Base-by-base conservation (phyloP, 2,113 vertebrate genomes). In the Callorhinus ursinus region DNA sequence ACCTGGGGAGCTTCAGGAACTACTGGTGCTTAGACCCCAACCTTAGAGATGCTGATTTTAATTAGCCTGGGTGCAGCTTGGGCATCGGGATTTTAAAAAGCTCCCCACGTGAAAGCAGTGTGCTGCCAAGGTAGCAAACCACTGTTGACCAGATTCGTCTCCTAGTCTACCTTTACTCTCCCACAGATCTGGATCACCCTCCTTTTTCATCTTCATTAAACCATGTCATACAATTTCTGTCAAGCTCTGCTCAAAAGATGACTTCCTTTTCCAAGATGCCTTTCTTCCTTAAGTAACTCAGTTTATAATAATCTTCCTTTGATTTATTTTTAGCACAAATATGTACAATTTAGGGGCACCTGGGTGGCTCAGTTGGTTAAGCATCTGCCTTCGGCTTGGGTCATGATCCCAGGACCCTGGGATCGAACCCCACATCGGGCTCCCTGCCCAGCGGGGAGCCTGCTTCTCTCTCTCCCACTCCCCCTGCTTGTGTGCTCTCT, bases 301-400 rank as follows among this genome's bases (percentile, higher is more conserved):
- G 12, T 31, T 84, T 90, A 46, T 42, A 53, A 84, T 51, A 49
- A 76, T 49, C n/a, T 77, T 97, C 22, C 18, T 83, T 95, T 89
- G 87, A 93, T 77, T 93, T 96, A 89, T 69, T 92, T 92, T 80
- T 42, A 80, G 57, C 61, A 93, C 76, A 93, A 21, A 87, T 61
- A 19, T 63, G 28, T 80, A 59, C 4, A 76, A 72, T 88, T 95
- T 72, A 92, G 46, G 46, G 46, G 46, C 46, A 46, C 46, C 7
- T 46, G 46, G 1, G 5, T 42, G 42, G 42, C 42, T 42, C 42
- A 42, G 7, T 46, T 46, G 46, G 7, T 46, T 46, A 46, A 46
- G 46, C 7, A 1, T 46, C 46, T 46, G 46, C 46, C 46, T 46
- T 46, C 7, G 46, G 46, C 46, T 46, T 7, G 8, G 46, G 46